These are phyloP conservation scores for Bujurquina vittata DNA, from an alignment of 2,113 vertebrate species.

Conservation along the genomic window DNA sequence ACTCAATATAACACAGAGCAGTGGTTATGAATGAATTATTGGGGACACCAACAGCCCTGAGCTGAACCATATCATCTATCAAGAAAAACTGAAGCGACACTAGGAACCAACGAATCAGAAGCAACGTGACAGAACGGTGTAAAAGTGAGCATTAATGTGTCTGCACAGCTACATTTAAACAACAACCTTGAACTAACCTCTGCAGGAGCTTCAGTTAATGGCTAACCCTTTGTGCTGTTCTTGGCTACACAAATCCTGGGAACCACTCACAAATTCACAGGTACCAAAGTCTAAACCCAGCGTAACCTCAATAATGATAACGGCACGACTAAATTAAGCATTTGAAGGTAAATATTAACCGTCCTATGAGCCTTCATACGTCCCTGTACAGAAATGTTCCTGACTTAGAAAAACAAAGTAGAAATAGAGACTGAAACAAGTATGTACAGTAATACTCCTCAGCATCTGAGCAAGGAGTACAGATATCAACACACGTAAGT, in stretches of 20 bases:
- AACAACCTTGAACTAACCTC: neutral
- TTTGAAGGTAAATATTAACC: neutral
- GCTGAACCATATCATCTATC: neutral
- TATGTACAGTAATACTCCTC: neutral
- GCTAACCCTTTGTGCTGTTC: neutral
- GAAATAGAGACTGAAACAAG: neutral
- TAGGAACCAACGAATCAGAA: neutral
- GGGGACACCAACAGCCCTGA: neutral
- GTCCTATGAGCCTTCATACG: rapidly evolving
- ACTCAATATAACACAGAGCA: neutral
- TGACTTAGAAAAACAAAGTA: neutral
- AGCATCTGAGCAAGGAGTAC: neutral
- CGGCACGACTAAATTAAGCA: neutral
- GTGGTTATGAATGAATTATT: neutral
- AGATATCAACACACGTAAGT: neutral
- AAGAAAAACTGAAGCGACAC: neutral
- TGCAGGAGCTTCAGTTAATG: neutral
- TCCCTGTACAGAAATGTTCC: neutral
- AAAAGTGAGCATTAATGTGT: rapidly evolving
- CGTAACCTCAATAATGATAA: neutral
- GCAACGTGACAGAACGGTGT: neutral
- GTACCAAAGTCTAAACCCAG: neutral
- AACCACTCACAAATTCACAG: neutral
- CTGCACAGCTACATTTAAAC: neutral
- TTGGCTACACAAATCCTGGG: neutral